These are phyloP conservation scores for Plebejus anna DNA, from an alignment of 2,888 invertebrate genomes.

Conservation along the genomic window DNA sequence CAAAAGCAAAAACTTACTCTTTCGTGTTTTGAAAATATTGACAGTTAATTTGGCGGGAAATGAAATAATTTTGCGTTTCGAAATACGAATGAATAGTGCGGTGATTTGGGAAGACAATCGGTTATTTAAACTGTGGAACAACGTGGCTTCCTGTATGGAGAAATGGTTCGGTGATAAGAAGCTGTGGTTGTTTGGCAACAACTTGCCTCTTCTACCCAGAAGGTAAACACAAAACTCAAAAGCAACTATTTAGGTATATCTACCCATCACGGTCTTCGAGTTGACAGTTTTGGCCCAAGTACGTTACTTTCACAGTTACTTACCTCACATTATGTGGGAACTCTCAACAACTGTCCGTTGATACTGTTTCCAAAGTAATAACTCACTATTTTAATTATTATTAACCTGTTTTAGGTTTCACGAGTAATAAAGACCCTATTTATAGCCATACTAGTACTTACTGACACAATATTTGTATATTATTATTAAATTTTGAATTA, in stretches of 20 bases:
- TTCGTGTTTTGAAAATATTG: conserved; percentile 41
- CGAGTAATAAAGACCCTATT: too few relatives aligned
- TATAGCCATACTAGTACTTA: too few relatives aligned
- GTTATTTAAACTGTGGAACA: conserved; percentile 66
- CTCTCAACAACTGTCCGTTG: too few relatives aligned
- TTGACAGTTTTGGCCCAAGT: not conserved
- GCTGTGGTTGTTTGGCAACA: conserved; percentile 94
- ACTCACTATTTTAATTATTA: too few relatives aligned
- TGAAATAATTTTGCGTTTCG: conserved; percentile 48
- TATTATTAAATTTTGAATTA: too few relatives aligned
- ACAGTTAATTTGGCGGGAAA: conserved; percentile 57
- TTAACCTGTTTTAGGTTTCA: too few relatives aligned
- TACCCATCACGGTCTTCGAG: not conserved
- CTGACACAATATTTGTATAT: too few relatives aligned
- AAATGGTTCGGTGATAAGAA: conserved; percentile 96
- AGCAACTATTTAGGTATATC: not conserved
- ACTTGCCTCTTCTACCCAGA: conserved; percentile 90
- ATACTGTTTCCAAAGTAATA: too few relatives aligned
- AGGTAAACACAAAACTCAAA: conserved; percentile 75
- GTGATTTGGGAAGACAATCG: conserved; percentile 47
- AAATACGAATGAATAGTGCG: conserved; percentile 61
- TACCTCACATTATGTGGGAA: too few relatives aligned
- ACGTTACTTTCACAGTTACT: too few relatives aligned
- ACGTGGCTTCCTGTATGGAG: conserved; percentile 87
- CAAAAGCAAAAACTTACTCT: not conserved